Evolutionary conservation across 2,888 invertebrate species (phyloP).

Genomic region (Drosophila atripex): DNA sequence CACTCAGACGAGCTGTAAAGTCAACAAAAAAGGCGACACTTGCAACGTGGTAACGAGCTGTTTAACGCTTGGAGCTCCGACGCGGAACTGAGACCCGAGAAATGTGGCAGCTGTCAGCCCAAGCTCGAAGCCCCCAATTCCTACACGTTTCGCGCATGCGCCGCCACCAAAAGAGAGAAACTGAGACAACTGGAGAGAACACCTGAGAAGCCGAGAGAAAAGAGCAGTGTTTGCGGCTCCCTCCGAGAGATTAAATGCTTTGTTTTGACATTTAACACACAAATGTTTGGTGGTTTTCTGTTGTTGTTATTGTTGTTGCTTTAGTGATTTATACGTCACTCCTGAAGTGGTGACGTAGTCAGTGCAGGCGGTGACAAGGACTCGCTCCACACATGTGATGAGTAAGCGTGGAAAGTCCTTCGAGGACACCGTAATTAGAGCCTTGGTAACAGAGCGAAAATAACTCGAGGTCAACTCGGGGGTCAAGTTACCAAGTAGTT

Average conservation of each 20-base stretch:
- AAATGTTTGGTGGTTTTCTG: constrained; percentile 45
- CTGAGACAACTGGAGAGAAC: not conserved
- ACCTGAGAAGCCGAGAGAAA: not conserved
- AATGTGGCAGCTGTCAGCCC: constrained; percentile 19
- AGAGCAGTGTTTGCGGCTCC: not conserved
- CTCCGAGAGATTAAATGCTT: constrained; percentile 31
- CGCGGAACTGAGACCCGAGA: constrained; percentile 56
- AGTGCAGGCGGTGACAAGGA: constrained; percentile 13
- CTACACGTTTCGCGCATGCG: constrained; percentile 56
- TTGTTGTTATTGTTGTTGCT: constrained; percentile 13
- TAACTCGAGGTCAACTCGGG: constrained; percentile 3
- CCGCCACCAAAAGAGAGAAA: constrained; percentile 19
- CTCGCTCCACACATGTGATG: constrained; percentile 24
- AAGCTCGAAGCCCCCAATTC: constrained; percentile 42
- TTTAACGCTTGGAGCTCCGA: constrained; percentile 52
- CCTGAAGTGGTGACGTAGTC: constrained; percentile 23
- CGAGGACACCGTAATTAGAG: constrained; percentile 9
- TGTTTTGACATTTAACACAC: constrained; percentile 32
- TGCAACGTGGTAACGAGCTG: constrained; percentile 50
- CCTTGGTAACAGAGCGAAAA: constrained; percentile 1
- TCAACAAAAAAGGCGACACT: constrained; percentile 1
- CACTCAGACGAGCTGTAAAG: constrained; percentile 24
- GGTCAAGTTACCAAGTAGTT: not conserved
- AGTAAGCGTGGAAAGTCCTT: constrained; percentile 8
- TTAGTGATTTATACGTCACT: constrained; percentile 38